Conservation (phyloP, 2,888 invertebrate species). For the Machimus atricapillus region DNA sequence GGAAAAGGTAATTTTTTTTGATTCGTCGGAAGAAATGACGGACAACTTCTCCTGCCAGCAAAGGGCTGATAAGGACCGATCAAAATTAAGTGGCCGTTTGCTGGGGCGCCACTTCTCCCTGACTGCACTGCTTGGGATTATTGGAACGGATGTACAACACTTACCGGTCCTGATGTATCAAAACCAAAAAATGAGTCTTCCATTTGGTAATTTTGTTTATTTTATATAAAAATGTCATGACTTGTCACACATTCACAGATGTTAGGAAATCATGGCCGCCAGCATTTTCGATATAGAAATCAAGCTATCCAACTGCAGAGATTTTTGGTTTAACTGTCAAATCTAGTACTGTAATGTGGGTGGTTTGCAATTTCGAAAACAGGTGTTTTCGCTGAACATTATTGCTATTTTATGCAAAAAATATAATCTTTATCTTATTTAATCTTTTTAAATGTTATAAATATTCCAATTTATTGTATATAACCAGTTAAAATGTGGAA, state of each 20-base stretch:
- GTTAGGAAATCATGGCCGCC: constrained; percentile 27
- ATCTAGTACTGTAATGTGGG: neutral
- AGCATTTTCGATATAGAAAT: constrained; percentile 11
- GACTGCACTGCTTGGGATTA: neutral
- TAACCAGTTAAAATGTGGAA: neutral
- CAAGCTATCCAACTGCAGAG: neutral
- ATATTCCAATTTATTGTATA: neutral
- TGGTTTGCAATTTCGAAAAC: neutral
- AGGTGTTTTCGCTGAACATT: neutral
- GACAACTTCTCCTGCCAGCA: neutral
- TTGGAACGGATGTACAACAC: constrained; percentile 51
- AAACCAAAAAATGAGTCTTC: constrained; percentile 89
- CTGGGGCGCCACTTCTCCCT: neutral
- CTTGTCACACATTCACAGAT: constrained; percentile 61
- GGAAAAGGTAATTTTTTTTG: neutral
- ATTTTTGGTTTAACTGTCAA: neutral
- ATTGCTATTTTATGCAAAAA: neutral
- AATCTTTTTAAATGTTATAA: neutral
- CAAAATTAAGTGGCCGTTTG: neutral
- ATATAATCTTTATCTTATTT: neutral
- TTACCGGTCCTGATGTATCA: constrained; percentile 80
- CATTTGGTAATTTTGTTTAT: constrained; percentile 71
- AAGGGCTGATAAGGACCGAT: neutral
- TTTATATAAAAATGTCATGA: constrained; percentile 72
- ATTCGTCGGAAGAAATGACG: neutral